Base-by-base conservation (phyloP, 2,797 vertebrate species). In the Sebastes wilsoni region DNA sequence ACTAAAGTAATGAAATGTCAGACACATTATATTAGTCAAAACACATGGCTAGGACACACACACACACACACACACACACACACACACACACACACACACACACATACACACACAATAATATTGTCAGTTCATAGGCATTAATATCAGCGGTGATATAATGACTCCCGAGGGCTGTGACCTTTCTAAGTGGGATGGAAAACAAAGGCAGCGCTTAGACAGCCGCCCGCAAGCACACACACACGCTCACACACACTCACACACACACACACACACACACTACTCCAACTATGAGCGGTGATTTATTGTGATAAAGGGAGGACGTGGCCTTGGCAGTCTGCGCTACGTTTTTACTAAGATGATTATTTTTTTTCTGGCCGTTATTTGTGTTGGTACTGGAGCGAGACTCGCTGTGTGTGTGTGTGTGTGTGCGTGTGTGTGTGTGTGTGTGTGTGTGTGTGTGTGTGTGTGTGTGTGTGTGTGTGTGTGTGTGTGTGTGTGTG, bases 161-260 rank as follows among this genome's bases (percentile, higher is more conserved):
- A 87, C 93, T 92, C 94, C 91, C 92, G 18, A 61, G 92, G 88
- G 93, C 80, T 66, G 46, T 69, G 91, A 95, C 93, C 95, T 93
- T 95, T 91, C 69, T 94, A 95, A 95, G 93, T 94, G 93, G 93
- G 91, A 95, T 90, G 88, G 91, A 94, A 95, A 95, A 94, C 94
- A 95, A 94, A 93, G 87, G 87, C 88, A 80, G 79, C 23, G 72
- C 92, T 92, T 90, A 91, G 81, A 89, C 88, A 85, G 85, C 81
- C 85, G 62, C 85, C 61, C 72, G 65, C 34, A 4, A 38, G 58
- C 56, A n/a, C 68, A 56, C 52, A 9, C 56, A 30, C 42, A 22
- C 34, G 0, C 34, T 1, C 11, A 36, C 34, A 12, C 34, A 36
- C 34, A 12, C 34, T 0, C 34, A 36, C 34, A 34, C 34, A 36